These are phyloP conservation scores for Abramis brama DNA, from an alignment of 2,113 vertebrate species.

Conservation along the genomic window DNA sequence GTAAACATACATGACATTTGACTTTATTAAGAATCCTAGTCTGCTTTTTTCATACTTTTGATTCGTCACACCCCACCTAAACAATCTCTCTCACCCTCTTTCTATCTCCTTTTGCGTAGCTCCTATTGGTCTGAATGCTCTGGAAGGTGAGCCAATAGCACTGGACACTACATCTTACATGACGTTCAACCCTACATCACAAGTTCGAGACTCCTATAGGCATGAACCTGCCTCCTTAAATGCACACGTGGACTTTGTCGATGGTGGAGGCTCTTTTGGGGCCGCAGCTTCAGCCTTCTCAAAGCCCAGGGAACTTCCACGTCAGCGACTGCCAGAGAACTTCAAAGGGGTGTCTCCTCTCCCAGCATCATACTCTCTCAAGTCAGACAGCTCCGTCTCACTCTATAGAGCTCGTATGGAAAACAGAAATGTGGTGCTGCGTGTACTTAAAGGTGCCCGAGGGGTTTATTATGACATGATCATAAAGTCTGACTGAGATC, in stretches of 20 bases:
- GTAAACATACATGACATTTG: background rate
- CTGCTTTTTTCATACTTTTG: background rate
- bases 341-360: constrained; percentile 75
- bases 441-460: constrained; percentile 76
- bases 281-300: constrained; percentile 54
- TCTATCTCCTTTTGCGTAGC: constrained; percentile 56
- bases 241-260: constrained; percentile 29
- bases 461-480: background rate
- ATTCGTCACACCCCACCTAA: background rate
- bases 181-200: constrained; percentile 63
- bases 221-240: constrained; percentile 16
- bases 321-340: constrained; percentile 75
- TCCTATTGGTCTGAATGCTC: constrained; percentile 73
- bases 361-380: constrained; percentile 68
- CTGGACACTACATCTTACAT: constrained; percentile 70
- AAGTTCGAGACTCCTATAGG: constrained; percentile 47
- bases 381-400: constrained; percentile 64
- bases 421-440: constrained; percentile 76
- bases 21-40: background rate
- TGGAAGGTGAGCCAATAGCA: constrained; percentile 78
- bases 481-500: background rate
- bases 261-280: constrained; percentile 24
- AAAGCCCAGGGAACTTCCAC: constrained; percentile 70
- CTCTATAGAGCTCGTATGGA: constrained; percentile 78
- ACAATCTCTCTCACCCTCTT: background rate